Conservation (phyloP, 1,140 invertebrate species). For the Lasioglossum albipes region DNA sequence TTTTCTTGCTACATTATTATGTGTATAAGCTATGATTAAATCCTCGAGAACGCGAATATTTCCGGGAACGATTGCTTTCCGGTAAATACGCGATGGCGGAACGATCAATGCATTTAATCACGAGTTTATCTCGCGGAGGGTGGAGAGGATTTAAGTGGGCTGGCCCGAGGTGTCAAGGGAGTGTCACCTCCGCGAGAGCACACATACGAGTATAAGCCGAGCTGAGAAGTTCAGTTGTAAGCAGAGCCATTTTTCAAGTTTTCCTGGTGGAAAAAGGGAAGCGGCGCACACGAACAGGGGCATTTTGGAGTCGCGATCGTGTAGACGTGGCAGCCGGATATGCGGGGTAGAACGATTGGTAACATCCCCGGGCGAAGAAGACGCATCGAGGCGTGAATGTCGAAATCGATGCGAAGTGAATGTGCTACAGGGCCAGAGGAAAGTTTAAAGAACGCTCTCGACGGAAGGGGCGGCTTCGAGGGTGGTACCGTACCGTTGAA, state of each 20-base stretch:
- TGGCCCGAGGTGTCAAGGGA: background rate
- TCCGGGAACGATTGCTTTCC: too few relatives aligned
- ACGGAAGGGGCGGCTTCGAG: slow-evolving; percentile 46
- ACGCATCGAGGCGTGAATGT: slow-evolving; percentile 59
- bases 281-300: slow-evolving; percentile 10
- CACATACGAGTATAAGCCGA: slow-evolving; percentile 15
- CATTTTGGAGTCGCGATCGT: slow-evolving; percentile 50
- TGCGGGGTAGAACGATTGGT: slow-evolving; percentile 33
- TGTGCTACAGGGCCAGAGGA: slow-evolving; percentile 46
- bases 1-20: too few relatives aligned
- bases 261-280: slow-evolving; percentile 10
- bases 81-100: too few relatives aligned
- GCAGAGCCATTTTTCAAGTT: slow-evolving; percentile 62
- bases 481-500: slow-evolving; percentile 35
- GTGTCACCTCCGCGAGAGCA: slow-evolving; percentile 13
- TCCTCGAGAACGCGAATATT: too few relatives aligned
- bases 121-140: background rate
- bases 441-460: slow-evolving; percentile 58
- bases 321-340: slow-evolving; percentile 16
- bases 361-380: slow-evolving; percentile 46
- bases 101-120: too few relatives aligned
- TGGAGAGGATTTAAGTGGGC: too few relatives aligned
- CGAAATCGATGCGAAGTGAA: slow-evolving; percentile 61
- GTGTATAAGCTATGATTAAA: too few relatives aligned
- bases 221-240: slow-evolving; percentile 54